Evolutionary conservation across 2,113 vertebrate species (phyloP).

Genomic region (Elgaria multicarinata): DNA sequence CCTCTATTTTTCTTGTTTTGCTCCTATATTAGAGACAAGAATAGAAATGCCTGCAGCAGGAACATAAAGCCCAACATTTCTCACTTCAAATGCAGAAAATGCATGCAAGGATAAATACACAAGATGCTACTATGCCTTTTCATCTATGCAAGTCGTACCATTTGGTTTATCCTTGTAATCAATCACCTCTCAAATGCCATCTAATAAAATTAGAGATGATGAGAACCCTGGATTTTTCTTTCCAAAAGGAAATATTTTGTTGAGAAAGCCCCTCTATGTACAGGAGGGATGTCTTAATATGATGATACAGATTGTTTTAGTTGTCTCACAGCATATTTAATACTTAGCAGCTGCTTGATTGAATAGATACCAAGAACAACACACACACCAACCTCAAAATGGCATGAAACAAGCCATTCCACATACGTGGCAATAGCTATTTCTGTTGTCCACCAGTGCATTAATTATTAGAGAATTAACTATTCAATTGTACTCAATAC

Average conservation of each 20-base stretch:
- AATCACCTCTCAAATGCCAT: not conserved
- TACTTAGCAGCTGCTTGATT: not conserved
- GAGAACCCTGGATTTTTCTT: not conserved
- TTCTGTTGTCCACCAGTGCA: not conserved
- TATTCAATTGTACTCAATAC: not conserved
- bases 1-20: not conserved
- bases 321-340: not conserved
- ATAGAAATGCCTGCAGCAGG: conserved; percentile 27
- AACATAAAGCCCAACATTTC: conserved; percentile 13
- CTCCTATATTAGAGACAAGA: not conserved
- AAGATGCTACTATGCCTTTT: not conserved
- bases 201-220: conserved; percentile 1
- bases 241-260: not conserved
- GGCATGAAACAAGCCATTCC: not conserved
- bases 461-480: not conserved
- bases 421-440: not conserved
- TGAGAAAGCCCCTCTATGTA: not conserved
- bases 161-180: not conserved
- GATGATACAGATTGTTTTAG: not conserved
- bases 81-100: conserved; percentile 1
- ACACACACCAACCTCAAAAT: too few species aligned
- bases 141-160: not conserved
- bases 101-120: not conserved
- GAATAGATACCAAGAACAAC: not conserved
- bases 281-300: not conserved